Conservation (phyloP, 2,113 vertebrate genomes). For the Myiagra hebetior region DNA sequence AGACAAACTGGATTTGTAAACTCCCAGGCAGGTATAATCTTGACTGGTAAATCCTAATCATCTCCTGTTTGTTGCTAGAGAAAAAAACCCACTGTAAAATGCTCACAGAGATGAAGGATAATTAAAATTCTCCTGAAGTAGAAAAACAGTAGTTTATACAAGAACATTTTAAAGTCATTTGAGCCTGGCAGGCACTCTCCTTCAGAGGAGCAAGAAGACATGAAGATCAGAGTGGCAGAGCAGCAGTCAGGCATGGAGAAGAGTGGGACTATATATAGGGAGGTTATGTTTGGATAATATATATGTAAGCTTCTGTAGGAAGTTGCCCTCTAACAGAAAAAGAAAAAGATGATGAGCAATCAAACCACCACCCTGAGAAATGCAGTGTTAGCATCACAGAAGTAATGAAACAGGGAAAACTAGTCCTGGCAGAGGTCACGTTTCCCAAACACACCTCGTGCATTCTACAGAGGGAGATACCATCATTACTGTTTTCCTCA, state of each 20-base stretch:
- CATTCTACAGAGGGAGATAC: background rate
- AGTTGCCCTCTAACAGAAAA: background rate
- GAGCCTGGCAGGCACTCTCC: background rate
- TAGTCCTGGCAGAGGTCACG: background rate
- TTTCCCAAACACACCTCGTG: background rate
- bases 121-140: background rate
- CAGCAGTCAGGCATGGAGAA: background rate
- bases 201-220: background rate
- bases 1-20: background rate
- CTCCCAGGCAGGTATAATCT: background rate
- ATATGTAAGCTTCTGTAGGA: background rate
- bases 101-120: background rate
- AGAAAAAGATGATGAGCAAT: background rate
- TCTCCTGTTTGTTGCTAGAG: background rate
- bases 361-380: background rate
- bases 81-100: background rate
- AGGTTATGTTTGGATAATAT: background rate
- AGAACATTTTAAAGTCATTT: background rate
- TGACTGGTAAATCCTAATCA: background rate
- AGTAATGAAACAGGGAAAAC: conserved; percentile 1
- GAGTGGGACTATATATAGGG: background rate
- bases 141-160: background rate
- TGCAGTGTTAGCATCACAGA: background rate
- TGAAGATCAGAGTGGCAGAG: background rate
- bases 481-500: background rate